Conservation (phyloP, 2,113 vertebrate species). For the Coptodon rendalli region DNA sequence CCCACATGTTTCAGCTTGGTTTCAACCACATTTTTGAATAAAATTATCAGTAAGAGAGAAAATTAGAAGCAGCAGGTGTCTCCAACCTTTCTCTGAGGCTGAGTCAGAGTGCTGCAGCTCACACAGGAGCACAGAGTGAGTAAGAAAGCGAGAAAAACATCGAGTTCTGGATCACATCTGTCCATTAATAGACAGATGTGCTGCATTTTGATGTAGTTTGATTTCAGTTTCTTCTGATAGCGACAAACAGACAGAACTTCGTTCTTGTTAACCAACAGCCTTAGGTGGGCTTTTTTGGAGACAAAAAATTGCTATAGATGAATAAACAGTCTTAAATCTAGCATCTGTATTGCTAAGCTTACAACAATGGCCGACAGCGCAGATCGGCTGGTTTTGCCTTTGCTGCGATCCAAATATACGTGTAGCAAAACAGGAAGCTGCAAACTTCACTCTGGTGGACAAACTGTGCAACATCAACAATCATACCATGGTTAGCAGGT, state of each 20-base stretch:
- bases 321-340: background rate
- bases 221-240: background rate
- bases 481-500: accelerated
- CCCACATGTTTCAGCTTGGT: background rate
- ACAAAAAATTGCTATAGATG: background rate
- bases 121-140: background rate
- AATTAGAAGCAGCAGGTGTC: background rate
- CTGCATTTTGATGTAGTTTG: background rate
- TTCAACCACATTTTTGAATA: background rate
- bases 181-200: background rate
- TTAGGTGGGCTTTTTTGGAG: background rate
- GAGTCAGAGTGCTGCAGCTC: background rate
- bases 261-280: accelerated
- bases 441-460: background rate
- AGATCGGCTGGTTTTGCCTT: background rate
- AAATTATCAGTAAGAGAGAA: background rate
- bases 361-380: background rate
- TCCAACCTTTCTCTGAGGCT: background rate
- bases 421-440: background rate
- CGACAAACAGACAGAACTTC: background rate
- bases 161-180: background rate
- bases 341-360: background rate
- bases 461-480: background rate
- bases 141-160: background rate
- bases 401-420: accelerated